Percentiles rank a stretch among this genome's conserved stretches.
phyloP scores from a whole-genome alignment of 2,888 invertebrate species.

The Vesta saturnalis region DNA sequence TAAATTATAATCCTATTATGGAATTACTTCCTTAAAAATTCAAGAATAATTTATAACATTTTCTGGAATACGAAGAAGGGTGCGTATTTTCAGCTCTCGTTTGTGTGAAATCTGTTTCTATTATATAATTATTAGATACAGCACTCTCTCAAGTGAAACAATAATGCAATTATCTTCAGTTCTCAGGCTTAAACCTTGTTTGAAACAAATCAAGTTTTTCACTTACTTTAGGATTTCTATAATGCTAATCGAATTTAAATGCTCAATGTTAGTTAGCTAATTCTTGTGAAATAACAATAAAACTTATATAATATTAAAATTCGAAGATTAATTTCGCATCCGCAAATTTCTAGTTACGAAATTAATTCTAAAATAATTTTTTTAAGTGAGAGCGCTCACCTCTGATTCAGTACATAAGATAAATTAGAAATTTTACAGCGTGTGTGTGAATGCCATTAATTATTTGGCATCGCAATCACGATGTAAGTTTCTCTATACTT shows the following conservation, averaged over 20 bases:
- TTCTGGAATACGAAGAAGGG: constrained; percentile 1
- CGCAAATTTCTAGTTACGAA: background rate
- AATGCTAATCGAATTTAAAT: too few species aligned
- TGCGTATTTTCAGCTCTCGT: constrained; percentile 5
- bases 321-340: background rate
- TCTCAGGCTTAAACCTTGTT: constrained; percentile 30
- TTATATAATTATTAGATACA: constrained; percentile 32
- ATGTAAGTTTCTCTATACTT: constrained; percentile 5
- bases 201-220: constrained; percentile 16
- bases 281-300: too few species aligned
- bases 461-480: constrained; percentile 1
- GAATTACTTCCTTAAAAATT: background rate
- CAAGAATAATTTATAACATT: background rate
- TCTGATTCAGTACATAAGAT: background rate
- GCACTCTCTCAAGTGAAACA: constrained; percentile 31
- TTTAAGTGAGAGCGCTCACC: background rate
- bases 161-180: constrained; percentile 31
- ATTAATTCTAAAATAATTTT: background rate
- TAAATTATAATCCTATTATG: background rate
- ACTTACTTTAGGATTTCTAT: background rate
- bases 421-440: constrained; percentile 14
- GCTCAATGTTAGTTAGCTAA: too few species aligned
- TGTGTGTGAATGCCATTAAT: constrained; percentile 7
- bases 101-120: constrained; percentile 17
- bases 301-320: constrained; percentile 8